Percentiles rank a stretch among this genome's conserved stretches.
These are phyloP conservation scores for Apantesis nais DNA, from an alignment of 2,888 invertebrate genomes.

Conservation along the genomic window DNA sequence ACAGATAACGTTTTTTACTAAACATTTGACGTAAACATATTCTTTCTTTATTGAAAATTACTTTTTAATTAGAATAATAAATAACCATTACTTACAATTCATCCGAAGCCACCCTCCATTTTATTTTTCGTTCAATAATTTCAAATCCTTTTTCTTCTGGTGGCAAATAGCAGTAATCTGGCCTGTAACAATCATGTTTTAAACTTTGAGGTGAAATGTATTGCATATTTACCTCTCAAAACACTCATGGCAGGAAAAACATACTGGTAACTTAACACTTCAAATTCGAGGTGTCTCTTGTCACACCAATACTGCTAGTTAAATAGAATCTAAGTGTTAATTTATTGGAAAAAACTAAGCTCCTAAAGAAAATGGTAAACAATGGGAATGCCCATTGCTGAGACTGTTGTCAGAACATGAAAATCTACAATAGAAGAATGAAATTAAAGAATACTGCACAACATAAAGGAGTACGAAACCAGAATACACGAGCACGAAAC, in stretches of 20 bases:
- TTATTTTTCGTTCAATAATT: slow-evolving; percentile 5
- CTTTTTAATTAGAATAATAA: not conserved
- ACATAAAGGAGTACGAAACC: too few species aligned
- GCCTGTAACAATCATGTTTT: not conserved
- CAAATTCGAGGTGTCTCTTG: not conserved
- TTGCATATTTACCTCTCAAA: not conserved
- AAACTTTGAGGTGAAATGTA: not conserved
- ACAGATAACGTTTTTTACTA: not conserved
- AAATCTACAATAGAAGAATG: too few species aligned
- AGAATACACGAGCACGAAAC: too few species aligned
- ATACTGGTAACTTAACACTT: not conserved
- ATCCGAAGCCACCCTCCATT: slow-evolving; percentile 9
- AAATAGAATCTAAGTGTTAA: not conserved
- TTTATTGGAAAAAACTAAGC: not conserved
- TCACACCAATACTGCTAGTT: not conserved
- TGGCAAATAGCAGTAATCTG: not conserved
- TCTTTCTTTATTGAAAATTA: not conserved
- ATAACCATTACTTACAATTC: slow-evolving; percentile 1
- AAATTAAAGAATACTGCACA: too few species aligned
- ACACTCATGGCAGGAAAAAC: not conserved
- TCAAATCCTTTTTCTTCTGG: slow-evolving; percentile 7
- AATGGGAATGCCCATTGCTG: not conserved
- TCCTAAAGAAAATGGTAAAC: not conserved
- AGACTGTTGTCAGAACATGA: too few species aligned
- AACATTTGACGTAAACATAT: not conserved